Evolutionary conservation across 2,888 invertebrate genomes (phyloP).

Genomic region (Laothoe populi): DNA sequence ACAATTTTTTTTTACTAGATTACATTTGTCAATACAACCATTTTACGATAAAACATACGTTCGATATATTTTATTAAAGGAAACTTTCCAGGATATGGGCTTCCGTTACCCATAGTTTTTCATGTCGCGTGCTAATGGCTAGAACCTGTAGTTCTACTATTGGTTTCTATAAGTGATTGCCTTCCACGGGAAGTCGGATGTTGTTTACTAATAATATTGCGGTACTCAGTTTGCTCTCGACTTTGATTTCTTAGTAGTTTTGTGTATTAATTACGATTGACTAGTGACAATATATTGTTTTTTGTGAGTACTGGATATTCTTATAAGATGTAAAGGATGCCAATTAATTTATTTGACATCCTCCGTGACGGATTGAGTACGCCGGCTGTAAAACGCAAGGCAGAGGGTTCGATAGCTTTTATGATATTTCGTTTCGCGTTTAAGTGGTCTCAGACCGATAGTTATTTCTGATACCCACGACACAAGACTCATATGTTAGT

Average conservation of each 20-base stretch:
- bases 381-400: too few relatives aligned
- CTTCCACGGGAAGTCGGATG: constrained; percentile 19
- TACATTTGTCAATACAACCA: too few relatives aligned
- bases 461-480: too few relatives aligned
- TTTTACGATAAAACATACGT: neutral
- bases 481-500: too few relatives aligned
- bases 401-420: too few relatives aligned
- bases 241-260: neutral
- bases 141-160: constrained; percentile 3
- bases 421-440: too few relatives aligned
- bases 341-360: too few relatives aligned
- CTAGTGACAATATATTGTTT: neutral
- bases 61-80: neutral
- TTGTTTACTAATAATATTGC: constrained; percentile 13
- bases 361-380: too few relatives aligned
- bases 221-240: neutral
- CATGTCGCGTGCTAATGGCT: constrained; percentile 17
- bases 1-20: too few relatives aligned
- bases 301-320: too few relatives aligned
- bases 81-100: constrained; percentile 20
- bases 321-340: too few relatives aligned
- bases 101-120: constrained; percentile 23
- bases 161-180: constrained; percentile 17
- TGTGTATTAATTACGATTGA: neutral
- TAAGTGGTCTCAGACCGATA: too few relatives aligned